phyloP scores from a whole-genome alignment of 2,888 invertebrate genomes.

The Brachyopa scutellaris region DNA sequence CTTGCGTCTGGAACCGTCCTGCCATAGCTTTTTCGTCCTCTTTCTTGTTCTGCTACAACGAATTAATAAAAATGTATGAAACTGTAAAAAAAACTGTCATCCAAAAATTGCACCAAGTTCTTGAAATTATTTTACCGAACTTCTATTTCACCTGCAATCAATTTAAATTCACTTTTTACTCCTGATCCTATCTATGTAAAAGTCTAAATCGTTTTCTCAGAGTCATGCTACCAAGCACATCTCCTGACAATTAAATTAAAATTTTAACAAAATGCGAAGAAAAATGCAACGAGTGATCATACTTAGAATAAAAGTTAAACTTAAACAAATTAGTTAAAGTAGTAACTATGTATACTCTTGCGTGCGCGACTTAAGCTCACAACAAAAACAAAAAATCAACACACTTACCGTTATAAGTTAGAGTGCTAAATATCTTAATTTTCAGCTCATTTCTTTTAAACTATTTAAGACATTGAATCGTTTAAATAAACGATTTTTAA shows the following conservation, averaged over 20 bases:
- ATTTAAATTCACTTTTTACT: too few species aligned
- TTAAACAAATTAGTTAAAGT: slow-evolving; percentile 42
- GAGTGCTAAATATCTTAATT: slow-evolving; percentile 3
- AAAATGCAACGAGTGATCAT: slow-evolving; percentile 61
- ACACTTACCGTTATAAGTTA: slow-evolving; percentile 32
- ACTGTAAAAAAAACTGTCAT: too few species aligned
- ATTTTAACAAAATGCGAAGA: slow-evolving; percentile 28
- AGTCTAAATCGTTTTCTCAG: too few species aligned
- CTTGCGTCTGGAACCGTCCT: too few species aligned
- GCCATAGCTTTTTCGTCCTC: too few species aligned
- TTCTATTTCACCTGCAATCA: too few species aligned
- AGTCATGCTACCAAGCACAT: slow-evolving; percentile 57
- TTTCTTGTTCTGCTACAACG: too few species aligned
- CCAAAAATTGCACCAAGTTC: too few species aligned
- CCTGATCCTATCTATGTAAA: too few species aligned
- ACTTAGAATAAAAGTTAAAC: neutral
- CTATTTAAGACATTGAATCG: neutral
- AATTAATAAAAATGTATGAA: too few species aligned
- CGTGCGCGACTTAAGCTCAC: slow-evolving; percentile 5
- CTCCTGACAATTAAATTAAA: slow-evolving; percentile 1
- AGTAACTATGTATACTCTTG: slow-evolving; percentile 30
- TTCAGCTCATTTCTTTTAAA: neutral
- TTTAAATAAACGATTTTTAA: slow-evolving; percentile 14
- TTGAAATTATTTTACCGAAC: too few species aligned
- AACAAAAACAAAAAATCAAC: neutral